These are phyloP conservation scores for Trisateles emortualis DNA, from an alignment of 2,888 invertebrate species.

Conservation along the genomic window DNA sequence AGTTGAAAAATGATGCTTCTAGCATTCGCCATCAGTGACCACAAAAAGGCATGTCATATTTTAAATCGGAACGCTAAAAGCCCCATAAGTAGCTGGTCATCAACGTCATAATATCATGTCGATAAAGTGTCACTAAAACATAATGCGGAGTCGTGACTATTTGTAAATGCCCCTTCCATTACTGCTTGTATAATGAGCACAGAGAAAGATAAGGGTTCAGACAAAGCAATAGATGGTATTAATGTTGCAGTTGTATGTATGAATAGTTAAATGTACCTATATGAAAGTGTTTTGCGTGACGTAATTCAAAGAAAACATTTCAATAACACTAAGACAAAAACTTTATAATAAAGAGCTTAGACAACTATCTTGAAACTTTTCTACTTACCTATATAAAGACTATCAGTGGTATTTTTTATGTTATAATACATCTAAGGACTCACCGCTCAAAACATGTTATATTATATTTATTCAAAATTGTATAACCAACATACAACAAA, in stretches of 20 bases:
- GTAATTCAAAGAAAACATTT: conserved; percentile 18
- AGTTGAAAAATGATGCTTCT: conserved; percentile 42
- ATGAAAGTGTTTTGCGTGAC: conserved; percentile 21
- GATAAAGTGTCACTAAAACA: conserved; percentile 55
- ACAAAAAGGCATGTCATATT: conserved; percentile 50
- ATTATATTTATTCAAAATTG: not conserved
- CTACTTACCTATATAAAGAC: not conserved
- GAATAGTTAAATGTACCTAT: conserved; percentile 21
- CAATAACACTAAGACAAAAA: conserved; percentile 15
- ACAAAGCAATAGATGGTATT: conserved; percentile 55
- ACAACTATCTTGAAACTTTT: not conserved
- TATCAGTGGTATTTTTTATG: too few species aligned
- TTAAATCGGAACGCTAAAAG: conserved; percentile 48
- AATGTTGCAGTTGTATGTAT: conserved; percentile 39
- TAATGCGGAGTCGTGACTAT: conserved; percentile 65
- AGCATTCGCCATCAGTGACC: conserved; percentile 33
- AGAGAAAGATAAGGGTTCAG: conserved; percentile 48
- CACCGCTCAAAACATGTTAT: not conserved
- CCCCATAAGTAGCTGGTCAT: conserved; percentile 48
- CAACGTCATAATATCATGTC: conserved; percentile 55
- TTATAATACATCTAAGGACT: too few species aligned
- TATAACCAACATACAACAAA: not conserved
- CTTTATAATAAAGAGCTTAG: too few species aligned
- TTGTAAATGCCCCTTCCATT: conserved; percentile 67
- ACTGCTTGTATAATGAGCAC: conserved; percentile 58